Evolutionary conservation across 2,888 invertebrate genomes (phyloP).

Genomic region (Cremastobaeus sp.): DNA sequence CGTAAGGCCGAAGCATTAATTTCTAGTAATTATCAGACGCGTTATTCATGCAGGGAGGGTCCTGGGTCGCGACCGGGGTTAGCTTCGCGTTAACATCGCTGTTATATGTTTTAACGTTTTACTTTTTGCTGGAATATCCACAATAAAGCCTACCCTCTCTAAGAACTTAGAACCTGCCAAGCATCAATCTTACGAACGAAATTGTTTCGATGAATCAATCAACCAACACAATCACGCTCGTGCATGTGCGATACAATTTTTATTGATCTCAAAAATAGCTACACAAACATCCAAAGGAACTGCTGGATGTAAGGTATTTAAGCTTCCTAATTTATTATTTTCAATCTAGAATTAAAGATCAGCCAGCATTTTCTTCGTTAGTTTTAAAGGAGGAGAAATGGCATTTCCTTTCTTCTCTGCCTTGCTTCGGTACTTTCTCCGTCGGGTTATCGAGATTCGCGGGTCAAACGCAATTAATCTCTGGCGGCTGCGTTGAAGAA

Average conservation of each 20-base stretch:
- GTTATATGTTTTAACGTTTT: slow-evolving; percentile 78
- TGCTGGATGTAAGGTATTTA: background rate
- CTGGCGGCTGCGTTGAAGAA: slow-evolving; percentile 52
- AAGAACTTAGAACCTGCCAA: too few relatives aligned
- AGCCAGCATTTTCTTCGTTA: slow-evolving; percentile 14
- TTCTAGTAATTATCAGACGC: slow-evolving; percentile 77
- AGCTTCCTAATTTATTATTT: slow-evolving; percentile 6
- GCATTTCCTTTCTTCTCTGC: slow-evolving; percentile 41
- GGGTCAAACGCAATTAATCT: slow-evolving; percentile 61
- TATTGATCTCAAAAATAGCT: too few relatives aligned
- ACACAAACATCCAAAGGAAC: too few relatives aligned
- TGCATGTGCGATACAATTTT: too few relatives aligned
- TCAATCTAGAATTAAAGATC: slow-evolving; percentile 19
- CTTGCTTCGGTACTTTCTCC: slow-evolving; percentile 38
- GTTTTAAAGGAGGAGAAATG: slow-evolving; percentile 49
- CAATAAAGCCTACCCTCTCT: slow-evolving; percentile 41
- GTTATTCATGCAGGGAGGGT: slow-evolving; percentile 75
- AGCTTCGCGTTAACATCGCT: slow-evolving; percentile 77
- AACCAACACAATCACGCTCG: too few relatives aligned
- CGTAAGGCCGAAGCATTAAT: slow-evolving; percentile 71
- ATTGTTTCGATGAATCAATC: too few relatives aligned
- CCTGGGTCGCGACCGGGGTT: slow-evolving; percentile 75
- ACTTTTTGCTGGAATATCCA: slow-evolving; percentile 60
- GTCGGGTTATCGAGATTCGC: slow-evolving; percentile 58
- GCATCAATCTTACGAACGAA: too few relatives aligned